Evolutionary conservation across 2,888 invertebrate genomes (phyloP).

Genomic region (Masnerella sp.): DNA sequence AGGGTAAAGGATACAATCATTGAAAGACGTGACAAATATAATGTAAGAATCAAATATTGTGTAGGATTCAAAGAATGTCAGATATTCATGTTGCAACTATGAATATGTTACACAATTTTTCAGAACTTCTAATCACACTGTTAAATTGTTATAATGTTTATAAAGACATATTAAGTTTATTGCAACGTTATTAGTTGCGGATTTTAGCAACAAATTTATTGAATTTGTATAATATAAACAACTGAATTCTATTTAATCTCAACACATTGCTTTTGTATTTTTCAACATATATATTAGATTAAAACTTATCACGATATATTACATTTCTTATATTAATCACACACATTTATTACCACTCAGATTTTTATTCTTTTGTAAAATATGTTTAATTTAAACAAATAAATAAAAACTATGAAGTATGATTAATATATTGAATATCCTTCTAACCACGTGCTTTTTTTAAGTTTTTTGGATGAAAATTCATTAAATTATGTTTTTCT

Average conservation of each 20-base stretch:
- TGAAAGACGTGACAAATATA: constrained; percentile 37
- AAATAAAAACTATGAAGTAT: constrained; percentile 15
- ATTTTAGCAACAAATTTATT: constrained; percentile 26
- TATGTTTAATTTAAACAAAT: constrained; percentile 25
- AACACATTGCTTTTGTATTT: background rate
- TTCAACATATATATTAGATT: background rate
- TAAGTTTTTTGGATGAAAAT: too few relatives aligned
- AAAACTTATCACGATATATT: too few relatives aligned
- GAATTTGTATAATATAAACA: constrained; percentile 5
- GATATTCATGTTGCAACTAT: constrained; percentile 36
- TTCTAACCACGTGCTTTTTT: too few relatives aligned
- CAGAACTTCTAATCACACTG: constrained; percentile 41
- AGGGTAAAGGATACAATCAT: constrained; percentile 53
- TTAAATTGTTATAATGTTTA: constrained; percentile 43
- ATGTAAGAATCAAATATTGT: constrained; percentile 18
- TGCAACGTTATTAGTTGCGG: constrained; percentile 17
- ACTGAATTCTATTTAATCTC: too few relatives aligned
- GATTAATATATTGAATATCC: constrained; percentile 12
- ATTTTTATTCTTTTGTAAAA: constrained; percentile 28
- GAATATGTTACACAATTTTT: constrained; percentile 26
- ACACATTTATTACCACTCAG: background rate
- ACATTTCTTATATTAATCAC: background rate
- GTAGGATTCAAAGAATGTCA: constrained; percentile 21
- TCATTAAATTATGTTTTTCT: too few relatives aligned
- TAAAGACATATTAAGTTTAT: constrained; percentile 37